Percentiles rank a stretch among this genome's conserved stretches.
Evolutionary conservation across 2,113 vertebrate genomes (phyloP).

Genomic region (Ranitomeya variabilis): DNA sequence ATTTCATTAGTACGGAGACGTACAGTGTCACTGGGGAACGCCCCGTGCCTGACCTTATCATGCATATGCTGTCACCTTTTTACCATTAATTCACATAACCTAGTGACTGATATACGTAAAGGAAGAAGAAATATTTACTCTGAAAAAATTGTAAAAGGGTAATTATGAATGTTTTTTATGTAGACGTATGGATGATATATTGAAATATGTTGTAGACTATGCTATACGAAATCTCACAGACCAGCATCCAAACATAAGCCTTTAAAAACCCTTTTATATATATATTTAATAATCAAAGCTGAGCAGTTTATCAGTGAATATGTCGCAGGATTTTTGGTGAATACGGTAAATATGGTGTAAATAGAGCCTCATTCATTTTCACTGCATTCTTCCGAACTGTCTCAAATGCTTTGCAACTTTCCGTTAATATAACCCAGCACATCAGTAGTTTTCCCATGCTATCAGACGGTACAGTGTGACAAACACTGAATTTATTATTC

Average conservation of each 20-base stretch:
- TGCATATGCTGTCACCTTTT: constrained; percentile 36
- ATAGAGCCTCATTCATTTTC: not conserved
- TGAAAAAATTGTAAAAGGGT: not conserved
- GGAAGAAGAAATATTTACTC: not conserved
- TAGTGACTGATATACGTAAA: not conserved
- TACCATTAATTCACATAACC: not conserved
- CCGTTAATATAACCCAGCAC: no score
- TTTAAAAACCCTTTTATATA: not conserved
- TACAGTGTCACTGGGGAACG: constrained; percentile 19
- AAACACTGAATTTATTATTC: not conserved
- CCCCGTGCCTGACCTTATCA: constrained; percentile 49
- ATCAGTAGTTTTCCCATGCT: not conserved
- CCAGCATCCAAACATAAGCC: not conserved
- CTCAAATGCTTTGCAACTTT: no score
- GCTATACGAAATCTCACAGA: not conserved
- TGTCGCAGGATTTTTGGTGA: not conserved
- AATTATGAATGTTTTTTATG: not conserved
- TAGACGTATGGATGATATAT: no score
- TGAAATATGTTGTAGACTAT: no score
- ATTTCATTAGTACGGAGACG: constrained; percentile 51
- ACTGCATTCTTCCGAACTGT: not conserved
- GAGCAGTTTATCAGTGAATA: not conserved
- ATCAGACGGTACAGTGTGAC: not conserved
- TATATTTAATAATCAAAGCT: not conserved
- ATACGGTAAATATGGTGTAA: not conserved